A percentile compares a stretch with the other conserved stretches of the same genome.
Conservation (phyloP, 1,140 invertebrate species). For the Brachystomella parvula region DNA sequence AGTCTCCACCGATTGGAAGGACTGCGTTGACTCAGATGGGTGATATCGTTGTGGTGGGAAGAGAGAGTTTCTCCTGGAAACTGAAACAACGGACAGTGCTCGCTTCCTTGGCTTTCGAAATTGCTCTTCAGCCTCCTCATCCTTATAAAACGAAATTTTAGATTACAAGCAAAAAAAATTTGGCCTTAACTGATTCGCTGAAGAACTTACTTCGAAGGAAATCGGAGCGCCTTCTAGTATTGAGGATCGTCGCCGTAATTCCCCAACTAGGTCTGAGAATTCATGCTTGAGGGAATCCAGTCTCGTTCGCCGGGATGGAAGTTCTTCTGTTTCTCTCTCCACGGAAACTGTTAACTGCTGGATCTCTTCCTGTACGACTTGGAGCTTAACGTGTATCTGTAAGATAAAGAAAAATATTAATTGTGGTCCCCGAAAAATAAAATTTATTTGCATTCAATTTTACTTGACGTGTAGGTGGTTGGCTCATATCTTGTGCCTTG, state of each 20-base stretch:
- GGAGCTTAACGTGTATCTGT: conserved; percentile 48
- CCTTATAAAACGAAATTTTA: conserved; percentile 26
- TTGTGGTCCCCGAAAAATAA: conserved; percentile 16
- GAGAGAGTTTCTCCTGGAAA: conserved; percentile 25
- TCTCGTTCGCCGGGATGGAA: conserved; percentile 40
- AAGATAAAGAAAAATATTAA: background rate
- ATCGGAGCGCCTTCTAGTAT: conserved; percentile 41
- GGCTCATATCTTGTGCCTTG: conserved; percentile 38
- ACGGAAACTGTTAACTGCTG: conserved; percentile 44
- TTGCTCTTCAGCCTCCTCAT: conserved; percentile 38
- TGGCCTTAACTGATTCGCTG: no score
- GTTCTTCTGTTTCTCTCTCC: conserved; percentile 39
- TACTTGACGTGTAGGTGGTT: conserved; percentile 41
- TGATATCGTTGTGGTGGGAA: conserved; percentile 18
- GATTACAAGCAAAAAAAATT: background rate
- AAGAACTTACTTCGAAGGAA: conserved; percentile 33
- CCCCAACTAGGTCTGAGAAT: conserved; percentile 48
- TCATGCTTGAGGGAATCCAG: conserved; percentile 49
- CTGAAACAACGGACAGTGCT: conserved; percentile 38
- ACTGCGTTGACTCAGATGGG: conserved; percentile 25
- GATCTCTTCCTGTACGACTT: conserved; percentile 48
- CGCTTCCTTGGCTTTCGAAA: conserved; percentile 41
- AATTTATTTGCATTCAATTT: conserved; percentile 12
- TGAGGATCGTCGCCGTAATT: conserved; percentile 46
- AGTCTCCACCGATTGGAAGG: conserved; percentile 28